Evolutionary conservation across 2,797 vertebrate species (phyloP).

Genomic region (Malacoctenus gilli): DNA sequence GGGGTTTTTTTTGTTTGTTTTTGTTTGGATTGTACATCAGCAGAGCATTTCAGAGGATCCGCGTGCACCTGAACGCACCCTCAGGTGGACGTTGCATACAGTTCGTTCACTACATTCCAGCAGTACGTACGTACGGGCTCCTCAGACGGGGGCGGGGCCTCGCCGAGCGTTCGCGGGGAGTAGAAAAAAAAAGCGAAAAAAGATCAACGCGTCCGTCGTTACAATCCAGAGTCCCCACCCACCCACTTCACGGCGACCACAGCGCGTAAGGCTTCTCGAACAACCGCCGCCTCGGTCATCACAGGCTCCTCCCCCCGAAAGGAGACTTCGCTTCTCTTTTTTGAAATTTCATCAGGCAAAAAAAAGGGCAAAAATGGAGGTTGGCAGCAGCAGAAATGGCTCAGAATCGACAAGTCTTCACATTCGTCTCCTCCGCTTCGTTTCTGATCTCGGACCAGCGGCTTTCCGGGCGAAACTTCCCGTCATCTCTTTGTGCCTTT

Average conservation of each 20-base stretch:
- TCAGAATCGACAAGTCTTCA: slow-evolving; percentile 68
- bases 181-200: slow-evolving; percentile 69
- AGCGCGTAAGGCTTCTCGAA: slow-evolving; percentile 66
- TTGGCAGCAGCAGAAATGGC: slow-evolving; percentile 68
- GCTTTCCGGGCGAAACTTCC: too few species aligned
- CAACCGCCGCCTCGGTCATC: too few species aligned
- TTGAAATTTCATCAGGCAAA: slow-evolving; percentile 55
- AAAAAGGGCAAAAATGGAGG: slow-evolving; percentile 52
- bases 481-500: too few species aligned
- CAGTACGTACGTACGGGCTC: slow-evolving; percentile 55
- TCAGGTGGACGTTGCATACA: slow-evolving; percentile 62
- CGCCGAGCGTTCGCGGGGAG: slow-evolving; percentile 64
- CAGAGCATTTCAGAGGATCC: slow-evolving; percentile 59
- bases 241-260: slow-evolving; percentile 59
- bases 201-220: slow-evolving; percentile 70
- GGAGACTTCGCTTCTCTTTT: too few species aligned
- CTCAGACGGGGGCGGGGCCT: slow-evolving; percentile 51
- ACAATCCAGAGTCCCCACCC: slow-evolving; percentile 57
- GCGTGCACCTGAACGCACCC: slow-evolving; percentile 48
- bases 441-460: too few species aligned
- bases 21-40: slow-evolving; percentile 74
- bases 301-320: too few species aligned
- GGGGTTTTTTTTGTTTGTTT: too few species aligned
- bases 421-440: too few species aligned
- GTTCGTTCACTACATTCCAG: slow-evolving; percentile 70